phyloP scores from a whole-genome alignment of 2,888 invertebrate species.

The Drosophila tripunctata region DNA sequence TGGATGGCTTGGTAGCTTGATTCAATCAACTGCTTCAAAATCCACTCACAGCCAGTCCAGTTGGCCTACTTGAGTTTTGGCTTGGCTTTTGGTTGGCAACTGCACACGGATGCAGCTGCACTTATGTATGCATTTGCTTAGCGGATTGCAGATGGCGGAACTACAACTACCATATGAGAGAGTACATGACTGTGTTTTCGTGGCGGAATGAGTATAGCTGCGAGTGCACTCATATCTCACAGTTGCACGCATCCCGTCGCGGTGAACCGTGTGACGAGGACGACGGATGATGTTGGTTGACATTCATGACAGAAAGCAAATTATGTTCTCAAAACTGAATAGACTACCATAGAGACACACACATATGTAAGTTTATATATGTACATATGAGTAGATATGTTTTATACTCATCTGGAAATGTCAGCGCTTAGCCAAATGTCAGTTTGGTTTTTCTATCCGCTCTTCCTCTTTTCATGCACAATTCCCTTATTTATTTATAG shows the following conservation, averaged over 20 bases:
- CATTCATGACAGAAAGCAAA: slow-evolving; percentile 46
- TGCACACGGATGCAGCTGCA: slow-evolving; percentile 45
- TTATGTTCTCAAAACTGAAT: slow-evolving; percentile 65
- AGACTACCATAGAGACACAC: slow-evolving; percentile 37
- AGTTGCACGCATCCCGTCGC: slow-evolving; percentile 36
- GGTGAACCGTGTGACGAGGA: neutral
- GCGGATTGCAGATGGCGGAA: slow-evolving; percentile 55
- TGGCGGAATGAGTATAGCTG: slow-evolving; percentile 12
- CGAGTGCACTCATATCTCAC: slow-evolving; percentile 45
- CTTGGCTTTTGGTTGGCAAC: neutral
- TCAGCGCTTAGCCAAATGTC: slow-evolving; percentile 48
- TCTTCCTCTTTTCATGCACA: neutral
- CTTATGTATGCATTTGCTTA: slow-evolving; percentile 46
- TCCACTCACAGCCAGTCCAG: slow-evolving; percentile 2
- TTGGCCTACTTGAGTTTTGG: neutral
- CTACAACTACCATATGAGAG: slow-evolving; percentile 1
- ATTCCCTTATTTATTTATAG: slow-evolving; percentile 61
- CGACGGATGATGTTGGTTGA: slow-evolving; percentile 20
- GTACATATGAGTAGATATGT: neutral
- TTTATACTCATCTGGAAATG: slow-evolving; percentile 46
- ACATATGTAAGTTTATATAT: neutral
- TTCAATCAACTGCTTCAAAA: neutral
- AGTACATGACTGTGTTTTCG: slow-evolving; percentile 11
- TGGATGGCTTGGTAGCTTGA: neutral
- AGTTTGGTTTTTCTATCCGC: slow-evolving; percentile 1